Evolutionary conservation across 2,888 invertebrate species (phyloP).

Genomic region (Lycia hirtaria): DNA sequence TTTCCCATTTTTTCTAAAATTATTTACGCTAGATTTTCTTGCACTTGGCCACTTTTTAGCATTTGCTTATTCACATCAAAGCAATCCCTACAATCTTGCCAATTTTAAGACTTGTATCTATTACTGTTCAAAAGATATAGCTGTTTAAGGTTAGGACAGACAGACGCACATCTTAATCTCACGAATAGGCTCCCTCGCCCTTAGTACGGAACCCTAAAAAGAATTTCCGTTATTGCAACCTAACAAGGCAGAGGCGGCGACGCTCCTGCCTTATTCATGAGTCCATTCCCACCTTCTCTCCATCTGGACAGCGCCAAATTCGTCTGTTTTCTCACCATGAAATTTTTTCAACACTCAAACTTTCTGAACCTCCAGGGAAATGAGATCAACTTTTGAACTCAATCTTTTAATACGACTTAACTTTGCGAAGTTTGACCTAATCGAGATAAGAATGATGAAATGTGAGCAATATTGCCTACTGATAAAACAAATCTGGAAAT

Average conservation of each 20-base stretch:
- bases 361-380: constrained; percentile 54
- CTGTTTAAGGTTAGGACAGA: no score
- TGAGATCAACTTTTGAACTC: constrained; percentile 48
- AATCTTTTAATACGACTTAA: constrained; percentile 41
- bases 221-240: constrained; percentile 61
- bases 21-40: no score
- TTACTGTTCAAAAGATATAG: no score
- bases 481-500: constrained; percentile 31
- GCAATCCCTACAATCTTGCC: no score
- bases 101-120: no score
- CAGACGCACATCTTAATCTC: no score
- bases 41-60: no score
- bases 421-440: constrained; percentile 37
- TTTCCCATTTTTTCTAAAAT: no score
- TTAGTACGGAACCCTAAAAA: no score
- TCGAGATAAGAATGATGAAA: constrained; percentile 34
- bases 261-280: constrained; percentile 73
- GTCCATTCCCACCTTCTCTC: constrained; percentile 58
- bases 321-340: constrained; percentile 63
- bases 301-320: constrained; percentile 66
- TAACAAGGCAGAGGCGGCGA: constrained; percentile 70
- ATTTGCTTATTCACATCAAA: no score
- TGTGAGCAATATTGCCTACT: constrained; percentile 24
- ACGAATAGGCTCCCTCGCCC: no score
- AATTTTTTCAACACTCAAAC: constrained; percentile 62